Conservation (phyloP, 1,140 invertebrate species). For the Hyles vespertilio region DNA sequence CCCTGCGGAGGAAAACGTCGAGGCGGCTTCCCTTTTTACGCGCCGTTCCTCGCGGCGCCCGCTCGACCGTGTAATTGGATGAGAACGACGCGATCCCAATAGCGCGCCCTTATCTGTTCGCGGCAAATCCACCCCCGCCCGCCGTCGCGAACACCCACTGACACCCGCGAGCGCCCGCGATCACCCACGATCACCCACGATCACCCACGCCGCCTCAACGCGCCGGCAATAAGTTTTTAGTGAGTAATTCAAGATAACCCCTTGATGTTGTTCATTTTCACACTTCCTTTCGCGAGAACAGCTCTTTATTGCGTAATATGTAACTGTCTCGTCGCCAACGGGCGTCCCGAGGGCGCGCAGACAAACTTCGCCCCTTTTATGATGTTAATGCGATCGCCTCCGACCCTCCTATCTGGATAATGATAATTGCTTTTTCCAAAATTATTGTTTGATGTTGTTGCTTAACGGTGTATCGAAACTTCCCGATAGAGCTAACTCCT, state of each 20-base stretch:
- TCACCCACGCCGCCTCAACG: conserved; percentile 20
- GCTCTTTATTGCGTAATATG: conserved; percentile 75
- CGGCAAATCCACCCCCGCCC: conserved; percentile 59
- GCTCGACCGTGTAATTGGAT: conserved; percentile 77
- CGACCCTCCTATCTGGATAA: conserved; percentile 67
- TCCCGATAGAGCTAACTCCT: conserved; percentile 45
- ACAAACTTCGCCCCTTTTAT: conserved; percentile 70
- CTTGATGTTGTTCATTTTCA: conserved; percentile 75
- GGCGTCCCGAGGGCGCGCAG: conserved; percentile 61
- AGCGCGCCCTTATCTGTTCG: conserved; percentile 73
- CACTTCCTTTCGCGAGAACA: conserved; percentile 75
- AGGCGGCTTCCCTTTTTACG: conserved; percentile 66
- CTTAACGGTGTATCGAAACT: conserved; percentile 50
- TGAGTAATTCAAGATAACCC: conserved; percentile 75
- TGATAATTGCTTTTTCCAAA: conserved; percentile 74
- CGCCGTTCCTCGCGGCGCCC: conserved; percentile 46
- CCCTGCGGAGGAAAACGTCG: conserved; percentile 64
- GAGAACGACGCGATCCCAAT: conserved; percentile 72
- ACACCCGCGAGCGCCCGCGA: conserved; percentile 27
- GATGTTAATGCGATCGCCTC: conserved; percentile 70
- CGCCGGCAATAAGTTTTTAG: conserved; percentile 72
- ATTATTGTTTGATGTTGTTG: conserved; percentile 75
- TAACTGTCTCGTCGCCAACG: conserved; percentile 70
- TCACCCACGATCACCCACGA: conserved; percentile 20
- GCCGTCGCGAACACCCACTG: conserved; percentile 10